These are phyloP conservation scores for Anagyrus pseudococci DNA, from an alignment of 2,888 invertebrate genomes.

Conservation along the genomic window DNA sequence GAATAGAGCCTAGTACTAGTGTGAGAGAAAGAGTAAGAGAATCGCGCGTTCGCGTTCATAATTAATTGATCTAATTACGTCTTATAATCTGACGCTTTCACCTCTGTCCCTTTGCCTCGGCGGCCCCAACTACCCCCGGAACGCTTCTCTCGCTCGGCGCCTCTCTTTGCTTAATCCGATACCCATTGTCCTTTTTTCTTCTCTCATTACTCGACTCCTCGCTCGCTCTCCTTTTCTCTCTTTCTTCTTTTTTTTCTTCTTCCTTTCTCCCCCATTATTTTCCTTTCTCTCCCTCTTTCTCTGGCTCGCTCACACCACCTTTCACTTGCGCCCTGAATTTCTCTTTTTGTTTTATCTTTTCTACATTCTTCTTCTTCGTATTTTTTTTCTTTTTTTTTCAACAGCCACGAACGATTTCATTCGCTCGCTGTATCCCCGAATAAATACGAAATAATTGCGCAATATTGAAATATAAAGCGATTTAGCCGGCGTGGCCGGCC, in stretches of 20 bases:
- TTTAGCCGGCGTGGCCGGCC: too few relatives aligned
- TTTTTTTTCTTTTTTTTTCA: constrained; percentile 1
- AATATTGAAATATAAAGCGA: too few relatives aligned
- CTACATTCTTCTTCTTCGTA: constrained; percentile 15
- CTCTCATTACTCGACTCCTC: constrained; percentile 22
- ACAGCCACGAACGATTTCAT: background rate
- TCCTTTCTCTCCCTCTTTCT: constrained; percentile 5
- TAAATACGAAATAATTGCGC: too few relatives aligned
- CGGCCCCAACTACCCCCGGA: constrained; percentile 27
- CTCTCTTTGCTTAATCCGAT: constrained; percentile 31
- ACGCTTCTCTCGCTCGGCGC: constrained; percentile 3
- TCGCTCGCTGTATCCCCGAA: too few relatives aligned
- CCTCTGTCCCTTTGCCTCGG: constrained; percentile 16
- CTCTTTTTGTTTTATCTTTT: too few relatives aligned
- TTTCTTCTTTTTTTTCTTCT: background rate
- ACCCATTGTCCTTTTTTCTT: constrained; percentile 24
- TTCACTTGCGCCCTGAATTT: too few relatives aligned
- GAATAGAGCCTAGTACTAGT: too few relatives aligned
- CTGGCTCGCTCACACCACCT: too few relatives aligned
- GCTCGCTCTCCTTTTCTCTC: constrained; percentile 36
- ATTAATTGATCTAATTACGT: constrained; percentile 35
- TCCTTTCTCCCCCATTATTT: constrained; percentile 13
- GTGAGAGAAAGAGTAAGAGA: background rate
- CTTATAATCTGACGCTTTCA: constrained; percentile 30
- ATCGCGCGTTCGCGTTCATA: constrained; percentile 10